Evolutionary conservation across 64 coral and sea anemone species (phyloP).

Genomic region (Montipora efflorescens): DNA sequence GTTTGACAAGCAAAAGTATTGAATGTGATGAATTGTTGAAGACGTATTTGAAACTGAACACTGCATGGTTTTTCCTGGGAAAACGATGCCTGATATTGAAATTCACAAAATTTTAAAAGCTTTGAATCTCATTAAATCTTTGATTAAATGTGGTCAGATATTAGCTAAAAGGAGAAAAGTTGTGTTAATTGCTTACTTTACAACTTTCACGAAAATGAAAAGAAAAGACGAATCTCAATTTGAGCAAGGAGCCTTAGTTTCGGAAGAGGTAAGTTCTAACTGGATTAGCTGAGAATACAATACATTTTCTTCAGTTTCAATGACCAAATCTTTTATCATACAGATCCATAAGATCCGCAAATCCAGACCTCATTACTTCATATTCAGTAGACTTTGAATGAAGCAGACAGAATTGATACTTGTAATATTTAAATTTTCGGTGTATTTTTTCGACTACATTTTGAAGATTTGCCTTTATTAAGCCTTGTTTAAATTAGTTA

Average conservation of each 20-base stretch:
- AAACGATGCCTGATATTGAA: background rate
- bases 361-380: conserved; percentile 29
- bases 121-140: background rate
- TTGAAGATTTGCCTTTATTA: too few species aligned
- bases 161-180: background rate
- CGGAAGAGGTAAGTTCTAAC: background rate
- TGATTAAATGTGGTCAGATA: background rate
- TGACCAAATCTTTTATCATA: background rate
- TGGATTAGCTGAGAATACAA: background rate
- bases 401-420: too few species aligned
- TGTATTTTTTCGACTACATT: too few species aligned
- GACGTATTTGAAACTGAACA: background rate
- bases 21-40: background rate
- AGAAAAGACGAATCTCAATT: background rate
- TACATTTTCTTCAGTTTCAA: background rate
- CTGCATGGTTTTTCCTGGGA: background rate
- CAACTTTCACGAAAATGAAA: background rate
- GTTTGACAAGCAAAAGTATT: background rate
- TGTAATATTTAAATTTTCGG: too few species aligned
- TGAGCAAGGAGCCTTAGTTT: background rate
- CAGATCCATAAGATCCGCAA: background rate
- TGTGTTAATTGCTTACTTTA: background rate
- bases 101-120: background rate
- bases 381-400: background rate
- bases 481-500: too few species aligned